These are phyloP conservation scores for Sebastes kiyomatsui DNA, from an alignment of 2,797 vertebrate genomes.

Conservation along the genomic window DNA sequence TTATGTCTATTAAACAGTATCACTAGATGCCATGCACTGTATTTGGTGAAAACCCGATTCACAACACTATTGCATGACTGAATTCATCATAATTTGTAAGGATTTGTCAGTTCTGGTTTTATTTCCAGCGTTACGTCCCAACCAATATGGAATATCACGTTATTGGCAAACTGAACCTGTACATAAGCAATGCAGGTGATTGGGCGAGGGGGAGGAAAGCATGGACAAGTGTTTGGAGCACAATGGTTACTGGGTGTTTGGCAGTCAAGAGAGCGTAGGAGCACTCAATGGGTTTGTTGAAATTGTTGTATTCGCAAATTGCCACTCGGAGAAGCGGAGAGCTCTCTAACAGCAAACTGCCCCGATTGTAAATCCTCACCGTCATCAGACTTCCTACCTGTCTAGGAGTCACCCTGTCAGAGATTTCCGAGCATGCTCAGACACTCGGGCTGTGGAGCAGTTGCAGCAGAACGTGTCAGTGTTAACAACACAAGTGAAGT, in stretches of 20 bases:
- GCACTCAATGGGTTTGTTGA: conserved; percentile 66
- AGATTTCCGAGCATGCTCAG: conserved; percentile 49
- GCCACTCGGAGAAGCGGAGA: conserved; percentile 61
- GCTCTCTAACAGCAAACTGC: conserved; percentile 57
- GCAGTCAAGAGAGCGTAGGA: conserved; percentile 73
- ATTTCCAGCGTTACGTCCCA: neutral
- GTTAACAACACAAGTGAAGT: conserved; percentile 29
- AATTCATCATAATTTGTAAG: neutral
- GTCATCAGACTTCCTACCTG: conserved; percentile 42
- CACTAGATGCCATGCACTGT: neutral
- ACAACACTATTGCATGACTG: neutral
- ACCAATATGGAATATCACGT: neutral
- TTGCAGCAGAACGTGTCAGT: conserved; percentile 2
- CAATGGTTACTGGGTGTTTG: conserved; percentile 60
- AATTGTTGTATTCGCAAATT: conserved; percentile 70
- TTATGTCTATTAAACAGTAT: too few species aligned
- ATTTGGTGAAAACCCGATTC: too few species aligned
- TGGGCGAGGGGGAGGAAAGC: conserved; percentile 61
- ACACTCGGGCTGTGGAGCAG: neutral
- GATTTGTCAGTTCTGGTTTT: neutral
- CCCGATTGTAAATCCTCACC: conserved; percentile 48
- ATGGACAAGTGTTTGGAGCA: conserved; percentile 63
- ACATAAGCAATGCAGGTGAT: conserved; percentile 47
- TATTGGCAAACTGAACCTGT: conserved; percentile 6
- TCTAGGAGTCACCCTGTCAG: conserved; percentile 40